Evolutionary conservation across 2,113 vertebrate species (phyloP), one percentile per base, ranked within the genome.

Genomic region (Rynchops niger): DNA sequence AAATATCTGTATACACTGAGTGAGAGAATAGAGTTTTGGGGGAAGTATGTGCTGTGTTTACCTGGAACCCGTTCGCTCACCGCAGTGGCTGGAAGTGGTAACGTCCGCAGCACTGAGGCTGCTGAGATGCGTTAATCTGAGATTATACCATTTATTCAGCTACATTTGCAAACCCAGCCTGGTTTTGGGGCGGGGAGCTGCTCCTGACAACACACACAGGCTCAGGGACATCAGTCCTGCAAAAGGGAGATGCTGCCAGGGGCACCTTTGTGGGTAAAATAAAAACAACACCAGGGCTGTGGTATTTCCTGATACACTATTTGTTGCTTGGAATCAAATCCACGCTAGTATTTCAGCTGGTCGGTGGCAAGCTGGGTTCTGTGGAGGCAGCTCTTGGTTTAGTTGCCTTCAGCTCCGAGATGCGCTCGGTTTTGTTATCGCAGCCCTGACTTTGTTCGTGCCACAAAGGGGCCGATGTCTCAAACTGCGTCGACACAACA

Each of bases 391-490:
- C 89, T 94, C 86, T 38, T 59, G 88, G 88, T 59, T 79, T 36
- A 82, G 43, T 59, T 14, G 53, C 70, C 87, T 82, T 95, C 86
- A 80, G 86, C 5, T 6, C 73, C 2, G n/a, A 72, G 82, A 89
- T 92, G 86, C 40, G 72, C 90, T 87, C 4, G 32, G 88, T 92
- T 81, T 96, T 96, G 96, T 96, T 80, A 34, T 66, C 11, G 1
- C 90, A 93, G 88, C 90, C 77, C 13, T 2, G 59, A 95, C 93
- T 96, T 95, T 93, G 94, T 97, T 96, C 32, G 47, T 90, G 84
- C 69, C 93, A 97, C 96, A 97, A 97, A 96, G 62, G 85, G 86
- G 90, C 96, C 19, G 65, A 86, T 92, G 88, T 71, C 95, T 97
- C 96, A 89, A 93, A 94, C 93, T 59, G 77, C 38, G 55, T 85